Evolutionary conservation across 1,140 invertebrate genomes (phyloP), one percentile per base, ranked within the genome.

Genomic region (Lordiphosa collinella): DNA sequence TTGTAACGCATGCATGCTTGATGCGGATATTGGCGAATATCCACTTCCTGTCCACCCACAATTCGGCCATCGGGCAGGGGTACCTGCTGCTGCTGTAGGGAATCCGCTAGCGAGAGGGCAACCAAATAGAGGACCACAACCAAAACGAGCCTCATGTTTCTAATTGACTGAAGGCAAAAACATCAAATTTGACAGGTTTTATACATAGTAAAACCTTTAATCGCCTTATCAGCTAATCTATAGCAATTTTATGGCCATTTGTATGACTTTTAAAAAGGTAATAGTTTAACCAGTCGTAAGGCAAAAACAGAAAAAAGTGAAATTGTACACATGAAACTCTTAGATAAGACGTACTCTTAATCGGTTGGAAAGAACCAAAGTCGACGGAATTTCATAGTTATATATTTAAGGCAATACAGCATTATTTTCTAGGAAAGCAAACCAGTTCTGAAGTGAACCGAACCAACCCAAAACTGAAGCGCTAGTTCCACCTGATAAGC

Each of bases 31-130:
- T 66, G 6, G 4, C 25, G 22, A 25, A 88, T 86, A 16, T 75
- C 50, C 12, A 76, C 60, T n/a, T 68, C 44, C 22, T 51, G 10
- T 12, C 86, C 86, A 4, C 86, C 86, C 0, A 88, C 80, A 54
- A 88, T 88, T 11, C 86, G 86, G 4, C 86, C 86, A 63, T 88
- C 86, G 1, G 62, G 70, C 54, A 62, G 41, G 2, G 85, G 78
- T 3, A 86, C 16, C 11, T 36, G 5, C 1, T 18, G 66, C 5
- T 43, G 56, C 32, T 37, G 43, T 0, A 74, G 25, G 10, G 71
- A 59, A 50, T 61, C 50, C 8, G 70, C 56, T 18, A 75, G 41
- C 12, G 65, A 58, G 32, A 41, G 37, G 43, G 38, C 50, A n/a
- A 70, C 31, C 32, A 70, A 12, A 11, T 51, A 47, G 10, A 66